A percentile compares a stretch with the other conserved stretches of the same genome.
These are phyloP conservation scores for Hylia prasina DNA, from an alignment of 2,113 vertebrate genomes.

Conservation along the genomic window DNA sequence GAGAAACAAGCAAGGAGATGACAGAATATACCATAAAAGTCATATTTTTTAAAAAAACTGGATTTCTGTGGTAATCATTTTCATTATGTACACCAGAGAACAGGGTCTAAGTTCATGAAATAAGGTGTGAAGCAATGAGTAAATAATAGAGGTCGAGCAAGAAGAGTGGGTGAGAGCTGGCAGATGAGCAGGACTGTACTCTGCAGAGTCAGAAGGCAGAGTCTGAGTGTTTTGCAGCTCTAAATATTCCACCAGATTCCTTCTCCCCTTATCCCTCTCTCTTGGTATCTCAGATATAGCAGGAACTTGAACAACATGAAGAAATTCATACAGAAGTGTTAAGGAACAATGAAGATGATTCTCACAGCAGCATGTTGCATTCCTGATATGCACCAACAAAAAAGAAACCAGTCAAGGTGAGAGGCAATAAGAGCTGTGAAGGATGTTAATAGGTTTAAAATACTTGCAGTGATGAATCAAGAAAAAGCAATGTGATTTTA, in stretches of 20 bases:
- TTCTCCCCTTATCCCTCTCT: not conserved
- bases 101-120: not conserved
- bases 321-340: not conserved
- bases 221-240: not conserved
- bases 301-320: not conserved
- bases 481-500: not conserved
- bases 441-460: not conserved
- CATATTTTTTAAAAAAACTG: accelerated
- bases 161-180: not conserved
- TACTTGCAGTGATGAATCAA: not conserved
- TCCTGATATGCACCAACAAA: not conserved
- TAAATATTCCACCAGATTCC: not conserved
- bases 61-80: not conserved
- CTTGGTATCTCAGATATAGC: not conserved
- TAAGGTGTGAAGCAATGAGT: not conserved
- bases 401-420: not conserved
- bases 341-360: not conserved
- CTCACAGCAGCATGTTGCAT: not conserved
- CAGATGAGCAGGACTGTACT: not conserved
- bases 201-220: not conserved
- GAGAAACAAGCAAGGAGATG: not conserved
- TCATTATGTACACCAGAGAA: not conserved
- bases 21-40: not conserved
- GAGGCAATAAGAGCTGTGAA: not conserved
- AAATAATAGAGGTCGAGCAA: not conserved